Conservation (phyloP, 2,113 vertebrate genomes). For the Calidris pygmaea region DNA sequence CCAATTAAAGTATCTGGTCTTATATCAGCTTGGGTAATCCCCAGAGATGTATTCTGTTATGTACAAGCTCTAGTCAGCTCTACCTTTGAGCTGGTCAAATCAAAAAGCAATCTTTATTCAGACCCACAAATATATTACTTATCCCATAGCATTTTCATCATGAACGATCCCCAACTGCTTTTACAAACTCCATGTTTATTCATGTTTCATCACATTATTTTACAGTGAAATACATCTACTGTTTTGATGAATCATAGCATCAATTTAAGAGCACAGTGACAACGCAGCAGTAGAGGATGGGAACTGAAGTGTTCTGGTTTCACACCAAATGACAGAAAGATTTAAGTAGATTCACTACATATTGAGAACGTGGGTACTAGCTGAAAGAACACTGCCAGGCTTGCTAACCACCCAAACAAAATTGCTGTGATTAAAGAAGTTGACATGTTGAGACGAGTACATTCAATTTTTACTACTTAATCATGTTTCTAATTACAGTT, state of each 20-base stretch:
- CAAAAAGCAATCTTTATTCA: not conserved
- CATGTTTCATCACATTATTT: not conserved
- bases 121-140: not conserved
- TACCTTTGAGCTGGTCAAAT: not conserved
- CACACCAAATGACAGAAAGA: not conserved
- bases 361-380: not conserved
- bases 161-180: not conserved
- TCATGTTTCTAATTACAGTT: not conserved
- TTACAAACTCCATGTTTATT: not conserved
- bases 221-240: not conserved
- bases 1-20: not conserved
- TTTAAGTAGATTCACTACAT: not conserved
- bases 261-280: not conserved
- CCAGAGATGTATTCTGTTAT: not conserved
- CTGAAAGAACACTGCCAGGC: not conserved
- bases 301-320: not conserved
- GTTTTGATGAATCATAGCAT: not conserved
- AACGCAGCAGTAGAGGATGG: not conserved
- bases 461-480: not conserved
- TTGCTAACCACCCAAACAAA: not conserved
- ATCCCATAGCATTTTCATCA: not conserved
- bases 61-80: not conserved
- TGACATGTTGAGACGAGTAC: not conserved
- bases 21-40: not conserved
- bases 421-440: not conserved